A percentile compares a stretch with the other conserved stretches of the same genome.
phyloP scores from a whole-genome alignment of 2,797 vertebrate genomes.

The Lutjanus argentimaculatus region DNA sequence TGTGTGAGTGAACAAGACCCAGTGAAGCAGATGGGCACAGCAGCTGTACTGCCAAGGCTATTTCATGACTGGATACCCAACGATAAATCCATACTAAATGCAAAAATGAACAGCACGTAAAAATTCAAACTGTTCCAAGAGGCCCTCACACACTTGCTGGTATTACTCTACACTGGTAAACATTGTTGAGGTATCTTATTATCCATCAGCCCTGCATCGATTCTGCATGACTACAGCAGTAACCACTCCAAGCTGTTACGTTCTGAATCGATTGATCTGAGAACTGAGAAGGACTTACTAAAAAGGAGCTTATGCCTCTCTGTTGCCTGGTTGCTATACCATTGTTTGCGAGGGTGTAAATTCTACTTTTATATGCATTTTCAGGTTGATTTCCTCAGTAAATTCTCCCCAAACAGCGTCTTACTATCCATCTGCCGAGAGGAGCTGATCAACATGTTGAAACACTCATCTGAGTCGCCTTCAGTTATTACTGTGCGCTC shows the following conservation, averaged over 20 bases:
- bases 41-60: constrained; percentile 71
- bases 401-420: background rate
- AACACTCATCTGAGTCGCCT: background rate
- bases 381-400: background rate
- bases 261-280: constrained; percentile 25
- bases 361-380: background rate
- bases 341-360: constrained; percentile 9
- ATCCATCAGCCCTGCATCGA: constrained; percentile 40
- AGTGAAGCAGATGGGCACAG: constrained; percentile 69
- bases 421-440: background rate
- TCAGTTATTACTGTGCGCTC: constrained; percentile 7
- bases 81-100: constrained; percentile 71
- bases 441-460: background rate
- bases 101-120: constrained; percentile 66
- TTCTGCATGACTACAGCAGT: constrained; percentile 30
- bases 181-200: constrained; percentile 38
- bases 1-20: constrained; percentile 23
- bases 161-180: constrained; percentile 47
- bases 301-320: background rate
- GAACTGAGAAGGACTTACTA: constrained; percentile 5
- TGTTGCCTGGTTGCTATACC: background rate
- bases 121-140: constrained; percentile 44
- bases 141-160: constrained; percentile 30
- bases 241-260: constrained; percentile 20
- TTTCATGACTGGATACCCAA: constrained; percentile 77